Percentiles rank a stretch among this genome's conserved stretches.
Evolutionary conservation across 2,797 vertebrate genomes (phyloP).

Genomic region (Dallia pectoralis): DNA sequence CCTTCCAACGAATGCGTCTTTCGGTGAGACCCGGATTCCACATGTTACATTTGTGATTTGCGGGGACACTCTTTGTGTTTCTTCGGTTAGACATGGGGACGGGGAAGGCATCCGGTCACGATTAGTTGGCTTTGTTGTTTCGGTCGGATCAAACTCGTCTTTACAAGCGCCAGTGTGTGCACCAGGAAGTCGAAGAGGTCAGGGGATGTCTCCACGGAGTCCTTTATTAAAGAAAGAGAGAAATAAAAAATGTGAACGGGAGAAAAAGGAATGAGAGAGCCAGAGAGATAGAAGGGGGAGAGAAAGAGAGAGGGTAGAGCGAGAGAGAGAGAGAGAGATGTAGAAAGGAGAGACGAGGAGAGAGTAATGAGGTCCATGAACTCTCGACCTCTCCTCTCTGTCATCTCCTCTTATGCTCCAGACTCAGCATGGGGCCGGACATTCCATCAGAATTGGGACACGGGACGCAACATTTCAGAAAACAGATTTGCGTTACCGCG

Average conservation of each 20-base stretch:
- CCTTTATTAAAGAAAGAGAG: conserved; percentile 27
- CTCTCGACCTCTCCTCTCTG: conserved; percentile 48
- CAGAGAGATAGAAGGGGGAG: conserved; percentile 42
- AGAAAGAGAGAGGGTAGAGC: conserved; percentile 64
- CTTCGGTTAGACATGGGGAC: neutral
- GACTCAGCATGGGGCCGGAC: conserved; percentile 43
- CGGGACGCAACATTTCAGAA: conserved; percentile 28
- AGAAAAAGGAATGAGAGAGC: conserved; percentile 14
- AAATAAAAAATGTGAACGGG: neutral
- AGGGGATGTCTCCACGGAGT: conserved; percentile 41
- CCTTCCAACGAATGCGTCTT: conserved; percentile 87
- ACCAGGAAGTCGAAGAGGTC: conserved; percentile 26
- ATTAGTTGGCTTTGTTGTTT: conserved; percentile 43
- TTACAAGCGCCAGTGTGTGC: conserved; percentile 12
- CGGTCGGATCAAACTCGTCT: conserved; percentile 35
- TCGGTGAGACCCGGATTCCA: conserved; percentile 60
- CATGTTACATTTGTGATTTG: conserved; percentile 69
- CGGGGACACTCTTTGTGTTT: conserved; percentile 43
- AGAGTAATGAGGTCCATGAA: conserved; percentile 55
- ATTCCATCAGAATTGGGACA: conserved; percentile 14
- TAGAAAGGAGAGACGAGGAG: conserved; percentile 18
- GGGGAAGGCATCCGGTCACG: conserved; percentile 73
- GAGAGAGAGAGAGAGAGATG: conserved; percentile 51
- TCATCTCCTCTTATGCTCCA: conserved; percentile 47
- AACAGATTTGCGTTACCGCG: neutral